Conservation (phyloP, 2,888 invertebrate genomes). For the Macrosiphum euphorbiae region DNA sequence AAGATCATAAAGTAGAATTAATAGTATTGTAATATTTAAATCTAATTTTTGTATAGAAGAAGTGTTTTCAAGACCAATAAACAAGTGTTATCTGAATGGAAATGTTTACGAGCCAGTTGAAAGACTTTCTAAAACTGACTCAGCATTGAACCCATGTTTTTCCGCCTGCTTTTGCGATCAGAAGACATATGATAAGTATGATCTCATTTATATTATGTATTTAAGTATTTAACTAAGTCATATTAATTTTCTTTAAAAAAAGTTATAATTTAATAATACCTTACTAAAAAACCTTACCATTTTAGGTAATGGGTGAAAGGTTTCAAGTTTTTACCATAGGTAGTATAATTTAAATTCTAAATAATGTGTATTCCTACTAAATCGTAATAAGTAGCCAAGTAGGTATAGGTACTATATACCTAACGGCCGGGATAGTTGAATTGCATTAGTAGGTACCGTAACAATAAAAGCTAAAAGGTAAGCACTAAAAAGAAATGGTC, state of each 20-base stretch:
- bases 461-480: too few relatives aligned
- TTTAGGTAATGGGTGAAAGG: background rate
- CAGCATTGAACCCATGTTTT: conserved; percentile 46
- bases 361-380: background rate
- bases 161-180: conserved; percentile 34
- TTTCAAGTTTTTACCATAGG: background rate
- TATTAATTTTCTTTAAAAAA: background rate
- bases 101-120: conserved; percentile 38
- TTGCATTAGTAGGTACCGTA: too few relatives aligned
- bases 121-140: conserved; percentile 17
- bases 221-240: background rate
- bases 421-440: too few relatives aligned
- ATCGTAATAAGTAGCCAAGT: background rate
- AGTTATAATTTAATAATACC: background rate
- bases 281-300: background rate
- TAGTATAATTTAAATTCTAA: background rate
- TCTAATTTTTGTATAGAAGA: conserved; percentile 12
- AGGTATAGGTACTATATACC: background rate
- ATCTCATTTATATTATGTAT: background rate
- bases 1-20: background rate
- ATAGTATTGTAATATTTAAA: background rate
- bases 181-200: conserved; percentile 36
- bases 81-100: conserved; percentile 55
- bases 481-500: too few relatives aligned
- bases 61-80: conserved; percentile 21